Evolutionary conservation across 2,113 vertebrate species (phyloP), one percentile per base, ranked within the genome.

Genomic region (Xiphorhynchus elegans): DNA sequence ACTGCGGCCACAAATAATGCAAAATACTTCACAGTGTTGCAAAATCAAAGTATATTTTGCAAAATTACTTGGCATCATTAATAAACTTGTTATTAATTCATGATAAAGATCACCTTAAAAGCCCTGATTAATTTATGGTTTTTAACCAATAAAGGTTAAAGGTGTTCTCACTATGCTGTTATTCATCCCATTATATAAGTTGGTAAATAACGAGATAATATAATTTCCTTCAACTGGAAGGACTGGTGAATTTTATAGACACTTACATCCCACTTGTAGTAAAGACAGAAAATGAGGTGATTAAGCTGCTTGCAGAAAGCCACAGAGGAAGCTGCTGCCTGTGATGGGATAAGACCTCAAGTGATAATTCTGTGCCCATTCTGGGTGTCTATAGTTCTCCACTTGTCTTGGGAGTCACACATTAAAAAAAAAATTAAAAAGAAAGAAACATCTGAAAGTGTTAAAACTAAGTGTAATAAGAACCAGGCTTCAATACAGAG

Each of bases 81-180:
- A 69, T 78, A 68, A 56, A 83, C 11, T 53, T 67, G 13, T 75
- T 63, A 86, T 14, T 86, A 84, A 88, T 74, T 88, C 4, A 67
- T 52, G 17, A 85, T 88, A 66, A 24, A 85, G 67, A 90, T 55
- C 87, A 88, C 47, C n/a, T 84, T 67, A 67, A 84, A 88, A 96
- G 39, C n/a, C 19, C 55, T 14, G 35, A 74, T 50, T 70, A 9
- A 70, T 83, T 56, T 52, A 67, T 28, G 35, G 10, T 0, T 86
- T 73, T 76, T 60, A 47, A 81, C 23, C 64, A 78, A 59, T 47
- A 79, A 73, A 56, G 13, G 3, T 55, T 47, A 79, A 73, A 56
- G 13, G 3, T 55, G 7, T 33, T 72, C 37, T 83, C 39, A 52
- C 23, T 25, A 40, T n/a, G 60, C 60, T 56, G 26, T 60, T 74